Conservation (phyloP, 1,140 invertebrate genomes). For the Papilio polyxenes region DNA sequence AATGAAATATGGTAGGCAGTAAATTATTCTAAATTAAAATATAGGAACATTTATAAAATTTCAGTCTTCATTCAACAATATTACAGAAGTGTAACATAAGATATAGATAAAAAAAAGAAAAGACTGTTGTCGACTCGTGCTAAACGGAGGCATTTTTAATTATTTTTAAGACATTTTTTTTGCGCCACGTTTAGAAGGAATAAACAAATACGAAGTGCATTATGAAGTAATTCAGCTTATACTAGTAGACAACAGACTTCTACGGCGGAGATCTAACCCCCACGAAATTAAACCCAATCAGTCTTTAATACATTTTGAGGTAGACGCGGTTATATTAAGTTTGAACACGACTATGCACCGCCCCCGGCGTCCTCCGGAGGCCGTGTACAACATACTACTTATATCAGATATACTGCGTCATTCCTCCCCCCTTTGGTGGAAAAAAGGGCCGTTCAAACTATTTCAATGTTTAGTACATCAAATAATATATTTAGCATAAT, state of each 20-base stretch:
- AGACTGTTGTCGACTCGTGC: conserved; percentile 65
- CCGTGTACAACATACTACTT: conserved; percentile 67
- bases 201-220: conserved; percentile 48
- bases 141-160: conserved; percentile 42
- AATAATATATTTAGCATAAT: not conserved
- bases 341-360: conserved; percentile 60
- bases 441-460: not conserved
- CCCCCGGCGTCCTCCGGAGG: conserved; percentile 41
- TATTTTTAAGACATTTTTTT: conserved; percentile 27
- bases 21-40: conserved; percentile 81
- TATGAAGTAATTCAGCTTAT: conserved; percentile 53
- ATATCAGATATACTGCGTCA: conserved; percentile 49
- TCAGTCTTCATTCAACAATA: conserved; percentile 78
- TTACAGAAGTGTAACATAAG: conserved; percentile 76
- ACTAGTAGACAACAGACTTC: conserved; percentile 76
- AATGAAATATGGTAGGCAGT: conserved; percentile 73
- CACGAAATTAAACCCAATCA: conserved; percentile 69
- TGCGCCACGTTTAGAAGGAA: conserved; percentile 34
- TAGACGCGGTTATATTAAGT: conserved; percentile 68
- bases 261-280: conserved; percentile 75
- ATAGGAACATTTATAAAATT: conserved; percentile 80
- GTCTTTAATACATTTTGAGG: conserved; percentile 76
- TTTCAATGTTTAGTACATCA: not conserved
- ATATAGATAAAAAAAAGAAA: conserved; percentile 67
- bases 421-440: conserved; percentile 43